These are phyloP conservation scores for Eurytoma adleriae DNA, from an alignment of 2,888 invertebrate genomes.

Conservation along the genomic window DNA sequence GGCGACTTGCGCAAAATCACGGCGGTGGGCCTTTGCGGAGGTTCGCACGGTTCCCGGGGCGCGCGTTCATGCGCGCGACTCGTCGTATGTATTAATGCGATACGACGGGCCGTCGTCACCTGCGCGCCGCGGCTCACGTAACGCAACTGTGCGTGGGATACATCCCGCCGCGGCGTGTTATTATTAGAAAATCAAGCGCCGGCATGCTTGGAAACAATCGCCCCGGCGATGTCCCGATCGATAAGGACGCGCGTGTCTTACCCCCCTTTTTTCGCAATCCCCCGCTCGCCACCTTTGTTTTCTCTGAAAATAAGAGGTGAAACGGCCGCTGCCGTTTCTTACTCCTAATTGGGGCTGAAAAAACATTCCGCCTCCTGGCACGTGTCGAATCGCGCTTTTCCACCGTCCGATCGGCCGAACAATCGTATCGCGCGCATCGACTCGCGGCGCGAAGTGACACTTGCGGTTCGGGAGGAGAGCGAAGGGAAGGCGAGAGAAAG, in stretches of 20 bases:
- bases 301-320: slow-evolving; percentile 32
- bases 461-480: slow-evolving; percentile 23
- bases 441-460: slow-evolving; percentile 42
- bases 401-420: slow-evolving; percentile 43
- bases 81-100: slow-evolving; percentile 42
- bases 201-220: slow-evolving; percentile 40
- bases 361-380: slow-evolving; percentile 34
- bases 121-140: slow-evolving; percentile 37
- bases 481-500: background rate
- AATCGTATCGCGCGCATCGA: slow-evolving; percentile 68
- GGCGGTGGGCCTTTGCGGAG: slow-evolving; percentile 25
- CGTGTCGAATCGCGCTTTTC: slow-evolving; percentile 38
- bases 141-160: slow-evolving; percentile 47
- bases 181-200: slow-evolving; percentile 52
- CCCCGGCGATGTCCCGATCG: slow-evolving; percentile 48
- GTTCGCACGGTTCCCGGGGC: slow-evolving; percentile 48
- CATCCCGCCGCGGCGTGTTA: slow-evolving; percentile 25
- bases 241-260: slow-evolving; percentile 26
- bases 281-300: slow-evolving; percentile 12
- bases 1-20: slow-evolving; percentile 65
- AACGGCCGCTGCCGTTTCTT: slow-evolving; percentile 6
- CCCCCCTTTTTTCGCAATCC: background rate
- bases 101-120: slow-evolving; percentile 51
- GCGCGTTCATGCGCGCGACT: slow-evolving; percentile 18
- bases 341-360: slow-evolving; percentile 46